phyloP scores from a whole-genome alignment of 1,140 invertebrate genomes.

The Acyrthosiphon pisum region DNA sequence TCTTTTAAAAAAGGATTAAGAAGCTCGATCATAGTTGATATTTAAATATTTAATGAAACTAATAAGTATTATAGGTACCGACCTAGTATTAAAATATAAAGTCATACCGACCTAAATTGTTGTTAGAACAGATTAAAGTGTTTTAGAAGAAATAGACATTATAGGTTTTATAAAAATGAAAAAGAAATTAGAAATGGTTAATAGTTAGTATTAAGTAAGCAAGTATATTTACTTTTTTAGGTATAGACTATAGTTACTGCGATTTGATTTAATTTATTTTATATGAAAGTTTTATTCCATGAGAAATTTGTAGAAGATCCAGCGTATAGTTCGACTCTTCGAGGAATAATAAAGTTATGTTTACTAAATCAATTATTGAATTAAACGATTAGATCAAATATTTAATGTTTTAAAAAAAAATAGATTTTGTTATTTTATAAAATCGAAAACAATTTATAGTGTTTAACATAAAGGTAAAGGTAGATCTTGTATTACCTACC shows the following conservation, averaged over 20 bases:
- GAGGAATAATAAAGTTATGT: not conserved
- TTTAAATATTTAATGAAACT: not conserved
- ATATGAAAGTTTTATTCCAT: not conserved
- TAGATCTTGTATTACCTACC: not conserved
- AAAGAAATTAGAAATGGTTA: not conserved
- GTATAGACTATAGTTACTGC: not conserved
- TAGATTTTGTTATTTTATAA: not conserved
- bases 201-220: not conserved
- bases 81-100: too few relatives aligned
- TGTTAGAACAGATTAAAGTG: not conserved
- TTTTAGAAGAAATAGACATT: not conserved
- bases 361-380: not conserved
- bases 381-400: not conserved
- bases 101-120: not conserved
- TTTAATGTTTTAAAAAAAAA: slow-evolving; percentile 18
- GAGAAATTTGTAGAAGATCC: too few relatives aligned
- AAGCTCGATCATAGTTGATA: not conserved
- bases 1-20: not conserved
- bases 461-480: not conserved
- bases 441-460: not conserved
- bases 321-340: too few relatives aligned
- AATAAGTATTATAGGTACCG: too few relatives aligned
- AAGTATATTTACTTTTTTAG: not conserved
- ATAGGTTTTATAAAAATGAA: not conserved
- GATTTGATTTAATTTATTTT: not conserved